Evolutionary conservation across 1,140 invertebrate genomes (phyloP), one percentile per base, ranked within the genome.

Genomic region (Drosophila dunni): DNA sequence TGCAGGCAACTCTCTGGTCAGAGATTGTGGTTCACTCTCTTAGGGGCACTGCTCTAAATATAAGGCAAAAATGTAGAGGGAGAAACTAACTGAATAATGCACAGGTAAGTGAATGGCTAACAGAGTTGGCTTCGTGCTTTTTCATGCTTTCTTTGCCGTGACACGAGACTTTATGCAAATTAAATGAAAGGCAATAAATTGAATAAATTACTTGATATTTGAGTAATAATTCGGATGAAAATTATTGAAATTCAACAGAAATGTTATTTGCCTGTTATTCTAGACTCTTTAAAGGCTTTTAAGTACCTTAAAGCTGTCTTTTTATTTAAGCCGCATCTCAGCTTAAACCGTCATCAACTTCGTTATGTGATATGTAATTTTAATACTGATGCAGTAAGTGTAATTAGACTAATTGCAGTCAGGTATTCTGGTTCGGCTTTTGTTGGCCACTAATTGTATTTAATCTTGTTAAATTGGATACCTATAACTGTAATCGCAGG

Each of bases 331-430:
- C 7, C 33, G 0, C 50, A 53, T 36, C 50, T 33, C 24, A 13
- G 9, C 5, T 7, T 6, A n/a, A n/a, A 8, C 15, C 33, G 50
- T 51, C 50, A 34, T n/a, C 13, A 4, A 34, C 50, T 15, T 53
- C 5, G 29, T 53, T 15, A 53, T 53, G 8, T 53, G 13, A 53
- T 29, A 40, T 60, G 58, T 46, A 34, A 36, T 29, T 50, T 65
- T 56, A 38, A 33, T 56, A 17, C 44, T 65, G 33, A 56, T 71
- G n/a, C 29, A 45, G 38, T 36, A 33, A 54, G 33, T 40, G 40
- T 54, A 53, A 73, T 73, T 73, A 73, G 17, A 44, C 56, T 73
- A 73, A 73, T 73, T 73, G 70, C 64, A 60, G 46, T n/a, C 46
- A 42, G 38, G 62, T 45, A 34, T 44, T 20, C 40, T 38, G 10